Base-by-base conservation (phyloP, 2,797 vertebrate species). In the Luscinia megarhynchos region DNA sequence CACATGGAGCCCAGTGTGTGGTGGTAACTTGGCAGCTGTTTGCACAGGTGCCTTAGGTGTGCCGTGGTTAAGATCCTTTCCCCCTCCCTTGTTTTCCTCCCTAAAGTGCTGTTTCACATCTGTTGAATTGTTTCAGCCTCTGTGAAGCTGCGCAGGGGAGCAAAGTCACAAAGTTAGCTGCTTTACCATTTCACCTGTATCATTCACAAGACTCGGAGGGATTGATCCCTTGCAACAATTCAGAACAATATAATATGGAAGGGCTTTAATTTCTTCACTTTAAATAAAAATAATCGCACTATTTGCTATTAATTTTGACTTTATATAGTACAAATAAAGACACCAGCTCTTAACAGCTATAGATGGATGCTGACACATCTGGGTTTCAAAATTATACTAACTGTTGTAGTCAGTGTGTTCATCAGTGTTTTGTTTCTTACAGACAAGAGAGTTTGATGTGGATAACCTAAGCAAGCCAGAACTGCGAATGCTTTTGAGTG, bases 371-470 rank as follows among this genome's bases (percentile, higher is more conserved):
- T 67, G 59, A 30, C 38, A 13, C 10, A 15, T 51, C 50, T 80
- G 1, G n/a, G 9, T 81, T 87, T 82, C 29, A 40, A 7, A 78
- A 51, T 36, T 81, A 15, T 12, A 27, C 29, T 64, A 54, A 36
- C 26, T 69, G 0, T 22, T 86, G 23, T 18, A 45, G 34, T 78
- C 55, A 69, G 5, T 79, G 45, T 92, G 53, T 87, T 95, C 43
- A 95, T 86, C 21, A 53, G 13, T 81, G 63, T 88, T 55, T 95
- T 91, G 40, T 97, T 58, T 94, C 86, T 98, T 98, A 26, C 98
- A 99, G 99, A 99, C 98, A 98, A 98, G 97, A 96, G 99, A 99
- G 87, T 99, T 99, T 97, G 99, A 99, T 98, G 98, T 99, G 98
- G 99, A 99, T 97, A 99, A 98, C 92, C 97, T 99, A 97, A 99